A percentile compares a stretch with the other conserved stretches of the same genome.
These are phyloP conservation scores for Avahi laniger DNA, from an alignment of 2,797 vertebrate species.

Conservation along the genomic window DNA sequence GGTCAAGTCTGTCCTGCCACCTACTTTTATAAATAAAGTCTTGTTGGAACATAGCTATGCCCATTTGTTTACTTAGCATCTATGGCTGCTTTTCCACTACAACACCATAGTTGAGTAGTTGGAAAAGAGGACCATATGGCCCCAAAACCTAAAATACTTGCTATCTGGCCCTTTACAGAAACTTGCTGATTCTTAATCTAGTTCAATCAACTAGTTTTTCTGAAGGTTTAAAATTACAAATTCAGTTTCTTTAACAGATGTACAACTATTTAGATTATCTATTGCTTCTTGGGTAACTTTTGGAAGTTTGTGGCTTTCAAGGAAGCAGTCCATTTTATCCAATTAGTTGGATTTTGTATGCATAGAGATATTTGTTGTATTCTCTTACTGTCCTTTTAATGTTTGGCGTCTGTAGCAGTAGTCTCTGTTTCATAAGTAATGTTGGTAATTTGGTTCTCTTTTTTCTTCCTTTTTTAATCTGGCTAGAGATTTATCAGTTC, in stretches of 20 bases:
- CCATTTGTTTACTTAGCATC: not conserved
- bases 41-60: not conserved
- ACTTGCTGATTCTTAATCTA: not conserved
- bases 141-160: not conserved
- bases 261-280: slow-evolving; percentile 1
- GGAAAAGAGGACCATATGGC: not conserved
- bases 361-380: not conserved
- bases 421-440: not conserved
- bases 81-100: not conserved
- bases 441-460: not conserved
- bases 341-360: not conserved
- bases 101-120: not conserved
- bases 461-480: not conserved
- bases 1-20: not conserved
- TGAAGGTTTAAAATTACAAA: not conserved
- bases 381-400: not conserved
- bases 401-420: not conserved
- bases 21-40: not conserved
- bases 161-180: not conserved
- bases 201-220: not conserved
- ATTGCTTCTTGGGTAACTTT: not conserved
- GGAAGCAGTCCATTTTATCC: not conserved
- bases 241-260: not conserved
- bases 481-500: not conserved
- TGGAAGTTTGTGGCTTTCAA: slow-evolving; percentile 28